Conservation (phyloP, 2,888 invertebrate species). For the Hirtodrosophila alboralis region DNA sequence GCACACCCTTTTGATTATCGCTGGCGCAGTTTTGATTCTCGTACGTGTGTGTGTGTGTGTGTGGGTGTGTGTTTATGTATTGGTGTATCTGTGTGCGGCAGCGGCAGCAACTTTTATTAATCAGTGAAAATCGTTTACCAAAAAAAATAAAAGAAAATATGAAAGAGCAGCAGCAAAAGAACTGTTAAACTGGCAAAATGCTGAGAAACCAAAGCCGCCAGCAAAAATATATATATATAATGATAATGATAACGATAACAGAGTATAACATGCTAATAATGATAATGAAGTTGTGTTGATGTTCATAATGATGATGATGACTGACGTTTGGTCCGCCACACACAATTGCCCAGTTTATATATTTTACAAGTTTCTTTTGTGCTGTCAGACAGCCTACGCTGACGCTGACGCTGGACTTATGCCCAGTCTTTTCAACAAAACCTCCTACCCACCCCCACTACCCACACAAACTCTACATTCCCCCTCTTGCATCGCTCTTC, state of each 20-base stretch:
- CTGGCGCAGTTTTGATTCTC: constrained; percentile 55
- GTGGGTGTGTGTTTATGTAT: constrained; percentile 16
- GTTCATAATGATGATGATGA: constrained; percentile 22
- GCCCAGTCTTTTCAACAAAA: not conserved
- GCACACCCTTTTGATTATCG: constrained; percentile 84
- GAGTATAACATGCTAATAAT: too few species aligned
- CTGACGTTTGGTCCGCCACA: constrained; percentile 47
- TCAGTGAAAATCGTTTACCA: constrained; percentile 71
- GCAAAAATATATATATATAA: constrained; percentile 22
- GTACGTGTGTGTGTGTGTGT: constrained; percentile 5
- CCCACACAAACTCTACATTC: not conserved
- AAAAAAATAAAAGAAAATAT: too few species aligned
- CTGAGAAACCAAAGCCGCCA: constrained; percentile 40
- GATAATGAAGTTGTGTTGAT: constrained; percentile 19
- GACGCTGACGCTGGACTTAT: constrained; percentile 13
- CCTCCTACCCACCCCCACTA: not conserved
- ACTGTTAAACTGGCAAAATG: constrained; percentile 4
- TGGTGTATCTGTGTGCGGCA: constrained; percentile 16
- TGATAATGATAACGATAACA: constrained; percentile 19
- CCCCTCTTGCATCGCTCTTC: too few species aligned
- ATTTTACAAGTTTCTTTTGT: constrained; percentile 66
- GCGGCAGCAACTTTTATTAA: constrained; percentile 62
- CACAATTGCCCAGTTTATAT: constrained; percentile 64
- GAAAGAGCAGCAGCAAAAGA: constrained; percentile 17
- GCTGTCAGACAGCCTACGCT: constrained; percentile 12